Evolutionary conservation across 1,140 invertebrate genomes (phyloP).

Genomic region (Listronotus oregonensis): DNA sequence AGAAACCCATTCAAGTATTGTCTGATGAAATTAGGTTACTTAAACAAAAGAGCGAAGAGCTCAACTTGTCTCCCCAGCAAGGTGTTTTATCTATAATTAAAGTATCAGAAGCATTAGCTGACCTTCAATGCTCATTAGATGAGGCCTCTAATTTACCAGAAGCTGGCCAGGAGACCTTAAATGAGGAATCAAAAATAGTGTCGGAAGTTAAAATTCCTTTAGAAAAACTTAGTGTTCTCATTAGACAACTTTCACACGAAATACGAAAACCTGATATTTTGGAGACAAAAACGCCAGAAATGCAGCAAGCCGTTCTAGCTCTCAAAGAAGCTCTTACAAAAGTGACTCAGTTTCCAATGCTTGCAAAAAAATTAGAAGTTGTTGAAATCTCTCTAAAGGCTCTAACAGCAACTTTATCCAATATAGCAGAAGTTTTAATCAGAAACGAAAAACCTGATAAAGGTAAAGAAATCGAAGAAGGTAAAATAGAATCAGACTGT

Average conservation of each 20-base stretch:
- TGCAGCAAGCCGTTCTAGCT: slow-evolving; percentile 12
- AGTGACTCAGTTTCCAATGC: slow-evolving; percentile 11
- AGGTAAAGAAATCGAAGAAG: too few species aligned
- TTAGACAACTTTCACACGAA: slow-evolving; percentile 15
- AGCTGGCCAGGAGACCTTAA: not conserved
- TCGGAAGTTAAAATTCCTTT: slow-evolving; percentile 26
- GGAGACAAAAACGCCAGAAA: slow-evolving; percentile 14
- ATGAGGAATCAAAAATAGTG: slow-evolving; percentile 2
- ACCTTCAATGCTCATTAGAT: slow-evolving; percentile 11
- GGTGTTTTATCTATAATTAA: slow-evolving; percentile 32
- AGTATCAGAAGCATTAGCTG: slow-evolving; percentile 15
- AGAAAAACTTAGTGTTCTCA: slow-evolving; percentile 23
- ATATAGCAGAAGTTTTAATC: not conserved
- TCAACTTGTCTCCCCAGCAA: slow-evolving; percentile 11
- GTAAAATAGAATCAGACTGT: too few species aligned
- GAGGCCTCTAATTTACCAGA: not conserved
- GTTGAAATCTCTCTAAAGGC: slow-evolving; percentile 27
- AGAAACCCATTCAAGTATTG: not conserved
- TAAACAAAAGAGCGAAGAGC: slow-evolving; percentile 7
- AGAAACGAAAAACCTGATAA: not conserved
- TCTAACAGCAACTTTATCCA: slow-evolving; percentile 11
- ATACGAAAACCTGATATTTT: slow-evolving; percentile 18
- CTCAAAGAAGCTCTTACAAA: slow-evolving; percentile 31
- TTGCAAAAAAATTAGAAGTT: slow-evolving; percentile 20
- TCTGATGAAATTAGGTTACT: slow-evolving; percentile 14